A percentile compares a stretch with the other conserved stretches of the same genome.
These are phyloP conservation scores for Ochotona curzoniae DNA, from an alignment of 2,113 vertebrate species.

Conservation along the genomic window DNA sequence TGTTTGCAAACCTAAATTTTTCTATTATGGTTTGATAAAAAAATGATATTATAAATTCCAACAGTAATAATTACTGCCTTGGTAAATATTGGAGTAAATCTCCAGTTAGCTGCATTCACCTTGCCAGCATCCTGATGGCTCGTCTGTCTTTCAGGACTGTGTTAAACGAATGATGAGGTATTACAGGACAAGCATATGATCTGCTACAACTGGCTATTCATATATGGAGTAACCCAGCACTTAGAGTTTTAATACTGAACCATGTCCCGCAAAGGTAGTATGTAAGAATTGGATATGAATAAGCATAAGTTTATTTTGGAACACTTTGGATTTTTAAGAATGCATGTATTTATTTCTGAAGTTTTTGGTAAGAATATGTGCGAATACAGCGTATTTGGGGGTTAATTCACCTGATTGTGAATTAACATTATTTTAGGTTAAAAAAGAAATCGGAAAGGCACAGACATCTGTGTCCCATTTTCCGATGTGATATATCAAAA, in stretches of 20 bases:
- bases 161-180: neutral
- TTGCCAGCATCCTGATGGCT: neutral
- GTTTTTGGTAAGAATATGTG: constrained; percentile 25
- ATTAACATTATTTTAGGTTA: constrained; percentile 58
- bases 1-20: neutral
- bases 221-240: neutral
- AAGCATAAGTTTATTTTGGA: constrained; percentile 6
- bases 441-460: constrained; percentile 51
- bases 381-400: neutral
- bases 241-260: neutral
- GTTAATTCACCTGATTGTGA: constrained; percentile 14
- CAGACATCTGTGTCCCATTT: constrained; percentile 67
- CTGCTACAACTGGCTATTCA: neutral
- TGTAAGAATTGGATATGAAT: neutral
- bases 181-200: constrained; percentile 1
- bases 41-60: neutral
- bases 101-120: neutral
- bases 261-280: neutral
- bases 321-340: neutral
- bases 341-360: neutral
- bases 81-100: constrained; percentile 12
- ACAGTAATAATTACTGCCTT: neutral
- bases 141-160: neutral
- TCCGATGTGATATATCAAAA: constrained; percentile 73
- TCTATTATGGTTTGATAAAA: neutral